These are phyloP conservation scores for Melanargia galathea DNA, from an alignment of 2,888 invertebrate genomes.

Conservation along the genomic window DNA sequence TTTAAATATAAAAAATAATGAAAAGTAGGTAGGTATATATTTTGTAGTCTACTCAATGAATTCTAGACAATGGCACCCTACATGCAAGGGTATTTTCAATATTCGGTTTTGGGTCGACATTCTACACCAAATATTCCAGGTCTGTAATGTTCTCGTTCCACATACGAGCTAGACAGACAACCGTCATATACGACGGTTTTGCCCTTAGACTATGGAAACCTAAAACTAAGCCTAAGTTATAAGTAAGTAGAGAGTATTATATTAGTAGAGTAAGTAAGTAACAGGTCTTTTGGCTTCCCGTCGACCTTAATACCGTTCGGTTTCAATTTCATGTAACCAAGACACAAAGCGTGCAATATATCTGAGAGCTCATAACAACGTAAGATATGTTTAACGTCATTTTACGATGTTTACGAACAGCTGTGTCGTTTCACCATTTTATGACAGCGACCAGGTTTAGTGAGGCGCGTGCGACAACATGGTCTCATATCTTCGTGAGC, in stretches of 20 bases:
- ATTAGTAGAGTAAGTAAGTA: too few species aligned
- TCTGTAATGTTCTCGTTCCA: too few species aligned
- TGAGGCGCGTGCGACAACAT: constrained; percentile 6
- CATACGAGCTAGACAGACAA: too few species aligned
- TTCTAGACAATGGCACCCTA: too few species aligned
- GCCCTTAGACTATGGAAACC: too few species aligned
- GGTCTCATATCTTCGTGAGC: not conserved
- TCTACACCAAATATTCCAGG: too few species aligned
- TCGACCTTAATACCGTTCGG: constrained; percentile 8
- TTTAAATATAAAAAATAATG: too few species aligned
- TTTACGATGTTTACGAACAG: constrained; percentile 33
- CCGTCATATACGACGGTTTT: too few species aligned
- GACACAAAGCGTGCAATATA: constrained; percentile 13
- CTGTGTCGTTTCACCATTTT: constrained; percentile 35
- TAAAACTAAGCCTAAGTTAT: not conserved
- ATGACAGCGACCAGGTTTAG: constrained; percentile 21
- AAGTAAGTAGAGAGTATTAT: not conserved
- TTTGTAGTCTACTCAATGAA: too few species aligned
- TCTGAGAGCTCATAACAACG: constrained; percentile 10
- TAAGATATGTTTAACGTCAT: constrained; percentile 26
- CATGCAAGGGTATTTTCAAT: too few species aligned
- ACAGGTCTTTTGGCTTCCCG: constrained; percentile 16
- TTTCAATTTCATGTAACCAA: constrained; percentile 16
- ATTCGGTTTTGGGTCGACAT: too few species aligned
- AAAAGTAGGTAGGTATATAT: too few species aligned